Evolutionary conservation across 2,797 vertebrate genomes (phyloP).

Genomic region (Dromococcyx pavoninus): DNA sequence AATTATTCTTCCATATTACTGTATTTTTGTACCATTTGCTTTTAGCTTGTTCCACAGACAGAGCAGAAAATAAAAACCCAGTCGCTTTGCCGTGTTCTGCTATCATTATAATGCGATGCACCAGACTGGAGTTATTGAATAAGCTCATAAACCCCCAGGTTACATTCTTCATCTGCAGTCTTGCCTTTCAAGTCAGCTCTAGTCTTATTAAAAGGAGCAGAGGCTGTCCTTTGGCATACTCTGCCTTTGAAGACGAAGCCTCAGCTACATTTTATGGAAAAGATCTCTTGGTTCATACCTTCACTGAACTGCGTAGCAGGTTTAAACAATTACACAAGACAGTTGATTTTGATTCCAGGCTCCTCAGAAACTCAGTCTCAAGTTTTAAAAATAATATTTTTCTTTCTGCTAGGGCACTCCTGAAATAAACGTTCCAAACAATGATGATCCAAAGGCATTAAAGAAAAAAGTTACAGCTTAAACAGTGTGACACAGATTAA

Average conservation of each 20-base stretch:
- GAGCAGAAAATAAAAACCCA: neutral
- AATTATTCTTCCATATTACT: neutral
- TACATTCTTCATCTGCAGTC: neutral
- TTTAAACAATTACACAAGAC: constrained; percentile 34
- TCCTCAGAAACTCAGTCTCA: neutral
- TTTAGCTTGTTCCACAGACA: neutral
- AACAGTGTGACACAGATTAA: neutral
- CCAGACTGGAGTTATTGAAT: neutral
- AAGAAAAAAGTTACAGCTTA: constrained; percentile 17
- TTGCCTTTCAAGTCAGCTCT: neutral
- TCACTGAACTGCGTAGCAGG: neutral
- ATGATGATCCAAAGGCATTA: constrained; percentile 13
- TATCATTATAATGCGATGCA: neutral
- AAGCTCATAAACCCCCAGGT: neutral
- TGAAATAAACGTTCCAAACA: constrained; percentile 1
- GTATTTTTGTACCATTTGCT: neutral
- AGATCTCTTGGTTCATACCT: neutral
- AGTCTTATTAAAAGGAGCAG: neutral
- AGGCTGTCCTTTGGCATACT: constrained; percentile 1
- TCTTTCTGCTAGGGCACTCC: constrained; percentile 29
- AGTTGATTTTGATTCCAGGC: constrained; percentile 3
- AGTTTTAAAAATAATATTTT: constrained; percentile 46
- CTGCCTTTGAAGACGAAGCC: constrained; percentile 1
- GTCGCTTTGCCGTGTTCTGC: neutral
- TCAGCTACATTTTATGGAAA: neutral